Conservation (phyloP, 2,888 invertebrate genomes). For the Oligia latruncula region DNA sequence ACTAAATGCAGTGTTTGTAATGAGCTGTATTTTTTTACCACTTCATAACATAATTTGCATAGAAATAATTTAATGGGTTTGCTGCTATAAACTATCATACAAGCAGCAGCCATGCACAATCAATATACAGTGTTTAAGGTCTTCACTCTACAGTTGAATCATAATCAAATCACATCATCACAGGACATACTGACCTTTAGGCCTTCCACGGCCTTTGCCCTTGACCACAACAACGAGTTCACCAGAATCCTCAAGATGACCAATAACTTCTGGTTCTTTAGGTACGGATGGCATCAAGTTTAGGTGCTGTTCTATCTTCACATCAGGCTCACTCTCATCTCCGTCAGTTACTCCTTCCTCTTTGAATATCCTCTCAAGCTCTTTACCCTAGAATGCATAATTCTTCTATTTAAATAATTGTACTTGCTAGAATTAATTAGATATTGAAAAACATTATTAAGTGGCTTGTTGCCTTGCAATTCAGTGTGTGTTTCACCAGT, state of each 20-base stretch:
- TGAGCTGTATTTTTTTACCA: not conserved
- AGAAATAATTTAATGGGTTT: not conserved
- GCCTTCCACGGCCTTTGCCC: conserved; percentile 89
- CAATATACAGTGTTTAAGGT: not conserved
- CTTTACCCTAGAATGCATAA: conserved; percentile 90
- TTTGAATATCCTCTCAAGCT: conserved; percentile 93
- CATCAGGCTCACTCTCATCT: conserved; percentile 87
- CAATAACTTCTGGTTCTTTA: conserved; percentile 90
- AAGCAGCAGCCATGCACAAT: not conserved
- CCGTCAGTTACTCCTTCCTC: conserved; percentile 93
- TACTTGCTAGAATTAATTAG: not conserved
- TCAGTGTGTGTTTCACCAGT: not conserved
- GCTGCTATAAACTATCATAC: not conserved
- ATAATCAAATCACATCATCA: not conserved
- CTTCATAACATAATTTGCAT: not conserved
- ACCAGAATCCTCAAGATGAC: conserved; percentile 92
- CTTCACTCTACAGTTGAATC: not conserved
- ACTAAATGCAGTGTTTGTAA: not conserved
- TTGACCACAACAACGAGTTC: conserved; percentile 91
- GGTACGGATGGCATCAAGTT: conserved; percentile 67
- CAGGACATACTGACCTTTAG: conserved; percentile 78
- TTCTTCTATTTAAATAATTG: not conserved
- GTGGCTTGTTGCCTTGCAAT: not conserved
- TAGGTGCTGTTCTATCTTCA: conserved; percentile 65
- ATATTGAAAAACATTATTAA: not conserved